phyloP scores from a whole-genome alignment of 2,888 invertebrate genomes.

The Aphodius sticticus region DNA sequence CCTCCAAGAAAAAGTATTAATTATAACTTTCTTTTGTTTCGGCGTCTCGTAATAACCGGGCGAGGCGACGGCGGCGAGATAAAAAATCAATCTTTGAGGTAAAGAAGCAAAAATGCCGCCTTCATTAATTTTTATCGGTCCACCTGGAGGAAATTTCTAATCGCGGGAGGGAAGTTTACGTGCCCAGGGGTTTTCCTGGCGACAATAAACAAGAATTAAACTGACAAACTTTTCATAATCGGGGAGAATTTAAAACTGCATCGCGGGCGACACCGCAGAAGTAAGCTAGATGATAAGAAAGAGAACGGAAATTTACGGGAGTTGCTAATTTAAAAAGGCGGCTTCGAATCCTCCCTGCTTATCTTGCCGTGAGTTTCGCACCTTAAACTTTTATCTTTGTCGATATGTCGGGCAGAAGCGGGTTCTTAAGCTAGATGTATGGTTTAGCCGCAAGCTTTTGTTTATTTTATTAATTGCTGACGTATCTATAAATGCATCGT shows the following conservation, averaged over 20 bases:
- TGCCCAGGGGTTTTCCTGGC: slow-evolving; percentile 29
- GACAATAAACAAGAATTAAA: slow-evolving; percentile 36
- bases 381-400: background rate
- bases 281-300: background rate
- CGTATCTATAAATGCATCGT: too few species aligned
- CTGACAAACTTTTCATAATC: slow-evolving; percentile 29
- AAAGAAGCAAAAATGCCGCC: slow-evolving; percentile 29
- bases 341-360: background rate
- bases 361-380: background rate
- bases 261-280: background rate
- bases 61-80: slow-evolving; percentile 9
- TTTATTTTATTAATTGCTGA: background rate
- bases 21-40: slow-evolving; percentile 35
- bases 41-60: slow-evolving; percentile 4
- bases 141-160: slow-evolving; percentile 29
- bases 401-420: background rate
- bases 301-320: background rate
- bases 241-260: slow-evolving; percentile 31
- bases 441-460: background rate
- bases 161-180: slow-evolving; percentile 28
- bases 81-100: slow-evolving; percentile 32
- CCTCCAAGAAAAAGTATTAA: slow-evolving; percentile 32
- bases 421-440: too few species aligned
- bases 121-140: slow-evolving; percentile 34
- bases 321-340: background rate